Conservation (phyloP, 23 tunicate genomes). For the Styela plicata region DNA sequence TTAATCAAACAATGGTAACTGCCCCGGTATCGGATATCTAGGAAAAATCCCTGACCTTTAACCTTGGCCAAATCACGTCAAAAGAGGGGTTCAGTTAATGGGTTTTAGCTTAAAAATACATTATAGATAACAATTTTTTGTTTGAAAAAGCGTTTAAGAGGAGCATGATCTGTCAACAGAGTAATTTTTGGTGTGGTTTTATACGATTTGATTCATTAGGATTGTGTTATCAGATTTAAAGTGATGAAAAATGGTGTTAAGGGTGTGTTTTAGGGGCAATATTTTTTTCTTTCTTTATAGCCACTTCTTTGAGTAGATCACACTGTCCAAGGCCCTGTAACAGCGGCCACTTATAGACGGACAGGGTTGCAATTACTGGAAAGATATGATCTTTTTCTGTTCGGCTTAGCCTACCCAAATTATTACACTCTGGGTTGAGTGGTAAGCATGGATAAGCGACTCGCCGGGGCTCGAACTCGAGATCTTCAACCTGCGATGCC, state of each 20-base stretch:
- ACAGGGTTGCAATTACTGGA: too few relatives aligned
- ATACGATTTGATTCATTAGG: background rate
- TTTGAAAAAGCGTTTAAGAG: background rate
- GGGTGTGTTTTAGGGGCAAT: too few relatives aligned
- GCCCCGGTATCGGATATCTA: background rate
- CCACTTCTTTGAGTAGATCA: too few relatives aligned
- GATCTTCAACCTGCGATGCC: too few relatives aligned
- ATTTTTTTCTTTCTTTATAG: too few relatives aligned
- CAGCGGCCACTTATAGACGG: too few relatives aligned
- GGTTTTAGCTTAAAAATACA: background rate
- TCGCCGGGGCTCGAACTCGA: too few relatives aligned
- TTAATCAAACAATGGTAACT: background rate
- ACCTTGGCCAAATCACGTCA: background rate
- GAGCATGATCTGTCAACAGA: background rate
- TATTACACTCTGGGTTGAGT: too few relatives aligned
- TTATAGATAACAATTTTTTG: background rate
- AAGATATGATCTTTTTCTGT: too few relatives aligned
- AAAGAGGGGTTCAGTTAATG: background rate
- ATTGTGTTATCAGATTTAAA: background rate
- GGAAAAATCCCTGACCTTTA: background rate
- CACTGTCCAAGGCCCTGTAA: too few relatives aligned
- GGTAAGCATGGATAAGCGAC: too few relatives aligned
- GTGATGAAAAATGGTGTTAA: background rate
- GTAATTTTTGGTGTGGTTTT: background rate
- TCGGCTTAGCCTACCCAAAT: too few relatives aligned